phyloP scores from a whole-genome alignment of 2,797 vertebrate species.

The Coregonus sp. region DNA sequence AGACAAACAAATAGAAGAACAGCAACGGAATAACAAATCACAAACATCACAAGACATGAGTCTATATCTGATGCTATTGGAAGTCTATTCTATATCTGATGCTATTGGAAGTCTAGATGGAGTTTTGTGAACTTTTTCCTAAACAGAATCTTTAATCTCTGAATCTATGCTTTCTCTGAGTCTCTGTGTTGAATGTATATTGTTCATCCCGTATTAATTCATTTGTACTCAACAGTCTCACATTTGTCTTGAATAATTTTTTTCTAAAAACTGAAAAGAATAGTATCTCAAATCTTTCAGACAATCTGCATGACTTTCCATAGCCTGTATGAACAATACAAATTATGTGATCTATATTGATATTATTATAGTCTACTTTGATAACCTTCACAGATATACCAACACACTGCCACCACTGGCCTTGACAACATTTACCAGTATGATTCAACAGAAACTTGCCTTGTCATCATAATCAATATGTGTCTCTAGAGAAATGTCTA shows the following conservation, averaged over 20 bases:
- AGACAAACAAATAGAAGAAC: not conserved
- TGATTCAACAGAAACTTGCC: not conserved
- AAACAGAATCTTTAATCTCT: not conserved
- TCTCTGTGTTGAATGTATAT: not conserved
- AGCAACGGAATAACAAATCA: not conserved
- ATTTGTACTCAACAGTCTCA: not conserved
- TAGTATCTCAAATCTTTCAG: not conserved
- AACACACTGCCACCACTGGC: not conserved
- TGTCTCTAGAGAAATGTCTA: not conserved
- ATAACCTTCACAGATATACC: not conserved
- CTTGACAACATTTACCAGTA: not conserved
- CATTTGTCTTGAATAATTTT: not conserved
- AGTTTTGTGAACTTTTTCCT: not conserved
- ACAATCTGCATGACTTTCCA: not conserved
- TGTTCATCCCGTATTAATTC: not conserved
- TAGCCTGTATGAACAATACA: not conserved
- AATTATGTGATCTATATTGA: not conserved
- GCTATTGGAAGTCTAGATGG: not conserved
- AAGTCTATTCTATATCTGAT: not conserved
- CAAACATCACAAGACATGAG: not conserved
- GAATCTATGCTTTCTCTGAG: not conserved
- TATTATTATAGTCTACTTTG: not conserved
- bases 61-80: not conserved
- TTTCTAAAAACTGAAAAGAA: not conserved
- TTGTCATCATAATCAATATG: not conserved